Evolutionary conservation across 2,113 vertebrate genomes (phyloP).

Genomic region (Geococcyx californianus): DNA sequence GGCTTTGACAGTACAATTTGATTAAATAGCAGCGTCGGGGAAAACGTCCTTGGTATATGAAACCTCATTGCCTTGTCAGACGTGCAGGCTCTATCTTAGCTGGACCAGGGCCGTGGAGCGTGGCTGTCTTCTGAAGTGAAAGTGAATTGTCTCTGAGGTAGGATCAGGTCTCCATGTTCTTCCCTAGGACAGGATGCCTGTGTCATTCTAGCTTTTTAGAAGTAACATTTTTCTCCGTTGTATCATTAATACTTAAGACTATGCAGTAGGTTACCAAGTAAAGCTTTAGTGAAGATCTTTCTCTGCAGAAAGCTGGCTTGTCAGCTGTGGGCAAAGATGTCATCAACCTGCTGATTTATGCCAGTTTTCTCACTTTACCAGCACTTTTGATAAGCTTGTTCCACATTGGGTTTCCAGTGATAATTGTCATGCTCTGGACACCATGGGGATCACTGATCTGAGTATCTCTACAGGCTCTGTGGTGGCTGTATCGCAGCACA

Average conservation of each 20-base stretch:
- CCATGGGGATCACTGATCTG: neutral
- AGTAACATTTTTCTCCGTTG: neutral
- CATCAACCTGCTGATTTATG: neutral
- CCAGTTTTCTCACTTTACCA: neutral
- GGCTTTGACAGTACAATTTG: neutral
- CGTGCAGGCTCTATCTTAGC: neutral
- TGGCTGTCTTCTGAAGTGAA: neutral
- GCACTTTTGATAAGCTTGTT: neutral
- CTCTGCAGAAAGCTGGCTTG: neutral
- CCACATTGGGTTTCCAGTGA: neutral
- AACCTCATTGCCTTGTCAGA: neutral
- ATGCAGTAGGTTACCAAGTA: neutral
- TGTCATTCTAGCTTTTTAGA: neutral
- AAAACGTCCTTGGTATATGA: neutral
- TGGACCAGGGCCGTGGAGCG: neutral
- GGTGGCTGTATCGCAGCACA: neutral
- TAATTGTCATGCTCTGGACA: neutral
- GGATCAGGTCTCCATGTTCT: neutral
- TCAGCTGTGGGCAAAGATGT: neutral
- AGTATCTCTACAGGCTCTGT: neutral
- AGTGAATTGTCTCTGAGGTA: neutral
- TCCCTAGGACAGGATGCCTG: neutral
- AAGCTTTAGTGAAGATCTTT: neutral
- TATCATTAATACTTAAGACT: neutral
- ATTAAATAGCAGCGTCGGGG: neutral